A percentile compares a stretch with the other conserved stretches of the same genome.
These are phyloP conservation scores for Benthosema pterotum DNA, from an alignment of 2,797 vertebrate species.

Conservation along the genomic window DNA sequence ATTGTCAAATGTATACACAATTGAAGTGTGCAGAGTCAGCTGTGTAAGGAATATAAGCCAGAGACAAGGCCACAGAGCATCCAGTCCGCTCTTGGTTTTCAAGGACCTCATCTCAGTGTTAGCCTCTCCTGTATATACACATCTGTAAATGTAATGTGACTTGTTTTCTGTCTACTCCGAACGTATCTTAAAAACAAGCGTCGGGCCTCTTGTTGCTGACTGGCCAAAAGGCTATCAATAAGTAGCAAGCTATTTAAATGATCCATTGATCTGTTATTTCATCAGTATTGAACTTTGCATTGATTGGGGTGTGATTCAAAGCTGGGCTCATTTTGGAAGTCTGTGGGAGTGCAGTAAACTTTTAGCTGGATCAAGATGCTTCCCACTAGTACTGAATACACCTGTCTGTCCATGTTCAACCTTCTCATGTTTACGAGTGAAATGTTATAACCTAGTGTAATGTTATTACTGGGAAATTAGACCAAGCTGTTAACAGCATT, in stretches of 20 bases:
- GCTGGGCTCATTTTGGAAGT: conserved; percentile 27
- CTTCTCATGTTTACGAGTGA: conserved; percentile 71
- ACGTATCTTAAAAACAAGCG: conserved; percentile 31
- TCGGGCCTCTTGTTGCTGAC: conserved; percentile 22
- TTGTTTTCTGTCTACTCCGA: conserved; percentile 37
- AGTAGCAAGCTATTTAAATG: conserved; percentile 35
- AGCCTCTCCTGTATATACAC: conserved; percentile 56
- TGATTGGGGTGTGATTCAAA: conserved; percentile 39
- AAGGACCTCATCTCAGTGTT: conserved; percentile 71
- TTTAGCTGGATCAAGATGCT: conserved; percentile 35
- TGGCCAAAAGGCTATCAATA: conserved; percentile 27
- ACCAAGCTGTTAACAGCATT: conserved; percentile 83
- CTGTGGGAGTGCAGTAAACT: conserved; percentile 20
- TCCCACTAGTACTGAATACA: conserved; percentile 26
- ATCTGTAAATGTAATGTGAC: conserved; percentile 59
- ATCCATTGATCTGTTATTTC: conserved; percentile 19
- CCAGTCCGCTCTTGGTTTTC: conserved; percentile 57
- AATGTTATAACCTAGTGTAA: conserved; percentile 59
- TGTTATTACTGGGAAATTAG: conserved; percentile 68
- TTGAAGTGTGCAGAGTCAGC: conserved; percentile 40
- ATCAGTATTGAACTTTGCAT: conserved; percentile 61
- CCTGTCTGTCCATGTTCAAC: conserved; percentile 38
- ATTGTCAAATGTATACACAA: conserved; percentile 55
- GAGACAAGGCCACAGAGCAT: conserved; percentile 61
- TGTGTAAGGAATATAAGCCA: conserved; percentile 73